Conservation (phyloP, 2,113 vertebrate species). For the Herpetotheres cachinnans region DNA sequence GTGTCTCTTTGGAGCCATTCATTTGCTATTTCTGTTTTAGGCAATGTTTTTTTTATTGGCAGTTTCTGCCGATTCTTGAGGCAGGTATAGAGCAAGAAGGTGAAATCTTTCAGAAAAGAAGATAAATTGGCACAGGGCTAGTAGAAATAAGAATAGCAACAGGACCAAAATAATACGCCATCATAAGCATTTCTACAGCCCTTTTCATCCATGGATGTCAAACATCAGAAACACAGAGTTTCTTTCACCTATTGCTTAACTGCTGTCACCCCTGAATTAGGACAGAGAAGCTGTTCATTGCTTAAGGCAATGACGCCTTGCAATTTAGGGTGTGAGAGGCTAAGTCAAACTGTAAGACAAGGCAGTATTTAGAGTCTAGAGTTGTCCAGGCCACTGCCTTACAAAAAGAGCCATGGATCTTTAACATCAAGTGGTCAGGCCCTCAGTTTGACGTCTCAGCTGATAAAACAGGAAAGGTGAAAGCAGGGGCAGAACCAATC, state of each 20-base stretch:
- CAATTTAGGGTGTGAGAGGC: constrained; percentile 23
- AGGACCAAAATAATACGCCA: neutral
- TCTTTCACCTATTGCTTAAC: constrained; percentile 15
- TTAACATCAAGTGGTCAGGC: constrained; percentile 61
- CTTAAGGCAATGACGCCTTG: neutral
- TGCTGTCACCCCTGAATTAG: constrained; percentile 10
- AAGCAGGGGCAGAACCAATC: constrained; percentile 70
- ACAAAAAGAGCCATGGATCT: constrained; percentile 65
- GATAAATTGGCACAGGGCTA: neutral
- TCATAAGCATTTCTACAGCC: neutral
- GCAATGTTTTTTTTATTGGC: neutral
- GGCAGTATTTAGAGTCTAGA: constrained; percentile 45
- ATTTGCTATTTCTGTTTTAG: neutral
- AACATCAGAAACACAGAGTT: neutral
- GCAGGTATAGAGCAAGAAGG: neutral
- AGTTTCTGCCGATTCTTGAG: neutral
- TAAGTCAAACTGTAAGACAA: constrained; percentile 43
- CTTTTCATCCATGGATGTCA: neutral
- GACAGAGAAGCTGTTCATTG: constrained; percentile 29
- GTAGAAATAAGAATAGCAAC: neutral
- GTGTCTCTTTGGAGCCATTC: neutral
- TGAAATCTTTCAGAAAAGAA: neutral
- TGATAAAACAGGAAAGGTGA: constrained; percentile 69
- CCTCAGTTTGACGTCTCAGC: constrained; percentile 61
- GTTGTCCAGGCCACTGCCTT: constrained; percentile 43